Base-by-base conservation (phyloP, 2,888 invertebrate species). In the Pyralis farinalis region DNA sequence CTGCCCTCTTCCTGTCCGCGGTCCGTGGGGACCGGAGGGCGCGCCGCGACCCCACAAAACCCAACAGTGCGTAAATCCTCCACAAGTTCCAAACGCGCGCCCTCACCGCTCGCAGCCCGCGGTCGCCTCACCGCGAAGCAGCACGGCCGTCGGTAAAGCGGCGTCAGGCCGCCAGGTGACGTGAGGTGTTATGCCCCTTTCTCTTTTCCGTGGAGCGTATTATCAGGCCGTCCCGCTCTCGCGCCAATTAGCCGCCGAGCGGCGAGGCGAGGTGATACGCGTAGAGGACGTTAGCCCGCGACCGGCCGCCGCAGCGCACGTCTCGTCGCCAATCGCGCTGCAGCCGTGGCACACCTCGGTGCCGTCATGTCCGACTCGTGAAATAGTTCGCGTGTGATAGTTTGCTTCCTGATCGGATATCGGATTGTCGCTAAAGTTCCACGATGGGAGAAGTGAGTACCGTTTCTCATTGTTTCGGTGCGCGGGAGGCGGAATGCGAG, bases 391-490 rank as follows among this genome's bases (percentile, higher is more conserved):
- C 65, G 71, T 66, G 62, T 55, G 55, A 43, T 52, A 47, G 47
- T 55, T 42, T 33, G 47, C 51, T 65, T 60, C 55, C 62, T 66
- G 67, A n/a, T 62, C 51, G 62, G 63, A 62, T 59, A 54, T 59
- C 53, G 63, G 62, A 66, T 65, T 68, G 61, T 60, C 55, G 58
- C 55, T 63, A 55, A 54, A 58, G 54, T 64, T 57, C 62, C 71
- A 76, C 59, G 46, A 88, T 88, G 87, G 75, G 79, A 63, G 87
- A 88, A 78, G 87, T 88, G 67, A 88, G 87, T 87, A 79, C 53
- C 48, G 51, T 46, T 49, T 57, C 49, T 53, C n/a, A n/a, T 42
- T 52, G 43, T 57, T 53, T 3, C 16, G 16, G 49, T 58, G 46
- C 46, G 41, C 8, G n/a, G n/a, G n/a, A n/a, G 34, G 21, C 43